phyloP scores from a whole-genome alignment of 2,888 invertebrate species.

The Anthrax anthrax region DNA sequence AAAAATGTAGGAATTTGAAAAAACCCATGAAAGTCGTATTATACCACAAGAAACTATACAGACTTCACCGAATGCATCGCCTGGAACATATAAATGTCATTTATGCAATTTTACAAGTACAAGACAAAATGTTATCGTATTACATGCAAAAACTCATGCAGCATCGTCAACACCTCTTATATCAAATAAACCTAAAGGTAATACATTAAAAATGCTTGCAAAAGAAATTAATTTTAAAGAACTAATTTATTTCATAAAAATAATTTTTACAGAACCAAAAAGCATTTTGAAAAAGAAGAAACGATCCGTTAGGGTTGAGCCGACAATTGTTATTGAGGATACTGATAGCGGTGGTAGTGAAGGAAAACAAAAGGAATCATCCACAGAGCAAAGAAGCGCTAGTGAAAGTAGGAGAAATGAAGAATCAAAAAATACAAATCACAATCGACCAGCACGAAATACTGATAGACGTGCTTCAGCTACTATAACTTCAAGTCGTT shows the following conservation, averaged over 20 bases:
- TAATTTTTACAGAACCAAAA: neutral
- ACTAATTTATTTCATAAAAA: neutral
- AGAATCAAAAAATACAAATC: neutral
- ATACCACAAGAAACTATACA: neutral
- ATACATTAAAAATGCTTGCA: no score
- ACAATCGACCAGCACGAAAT: neutral
- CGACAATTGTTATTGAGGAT: conserved; percentile 11
- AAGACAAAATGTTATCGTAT: conserved; percentile 56
- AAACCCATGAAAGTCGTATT: neutral
- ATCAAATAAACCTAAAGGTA: conserved; percentile 3
- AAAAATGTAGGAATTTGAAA: neutral
- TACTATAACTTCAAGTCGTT: neutral
- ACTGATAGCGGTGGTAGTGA: conserved; percentile 25
- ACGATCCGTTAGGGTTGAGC: neutral
- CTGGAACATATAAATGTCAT: conserved; percentile 43
- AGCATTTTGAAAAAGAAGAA: neutral
- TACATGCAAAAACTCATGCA: conserved; percentile 57
- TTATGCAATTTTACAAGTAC: conserved; percentile 50
- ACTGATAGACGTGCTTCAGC: neutral
- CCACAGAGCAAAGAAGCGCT: neutral
- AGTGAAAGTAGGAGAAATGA: neutral
- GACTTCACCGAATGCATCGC: conserved; percentile 5
- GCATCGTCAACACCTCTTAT: conserved; percentile 10
- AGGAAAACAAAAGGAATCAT: neutral
- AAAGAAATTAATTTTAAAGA: neutral